These are phyloP conservation scores for Holotrichia oblita DNA, from an alignment of 1,140 invertebrate species.

Conservation along the genomic window DNA sequence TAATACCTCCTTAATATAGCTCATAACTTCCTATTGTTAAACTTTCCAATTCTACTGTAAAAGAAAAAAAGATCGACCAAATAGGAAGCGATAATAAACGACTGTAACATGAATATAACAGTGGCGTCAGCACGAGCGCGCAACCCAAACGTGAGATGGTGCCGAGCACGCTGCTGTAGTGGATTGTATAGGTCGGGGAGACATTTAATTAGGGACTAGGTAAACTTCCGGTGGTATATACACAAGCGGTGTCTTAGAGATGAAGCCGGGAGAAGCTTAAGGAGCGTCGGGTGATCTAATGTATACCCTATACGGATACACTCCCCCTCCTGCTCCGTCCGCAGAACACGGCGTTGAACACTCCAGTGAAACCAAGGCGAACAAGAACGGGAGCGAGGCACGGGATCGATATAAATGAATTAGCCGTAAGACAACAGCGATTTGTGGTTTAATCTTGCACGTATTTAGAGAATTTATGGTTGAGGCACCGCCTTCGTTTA, in stretches of 20 bases:
- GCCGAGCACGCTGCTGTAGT: not conserved
- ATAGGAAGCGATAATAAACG: not conserved
- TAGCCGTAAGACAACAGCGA: constrained; percentile 59
- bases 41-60: not conserved
- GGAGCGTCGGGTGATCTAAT: too few species aligned
- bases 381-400: constrained; percentile 32
- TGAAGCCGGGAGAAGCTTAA: not conserved
- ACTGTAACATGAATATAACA: not conserved
- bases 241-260: not conserved
- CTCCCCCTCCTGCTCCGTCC: too few species aligned
- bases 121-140: not conserved
- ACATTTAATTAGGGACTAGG: constrained; percentile 1
- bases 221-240: not conserved
- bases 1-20: not conserved
- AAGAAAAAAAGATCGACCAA: not conserved
- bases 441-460: constrained; percentile 61
- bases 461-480: constrained; percentile 59
- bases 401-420: constrained; percentile 59
- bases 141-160: not conserved
- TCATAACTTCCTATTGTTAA: not conserved
- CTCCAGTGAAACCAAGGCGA: too few species aligned
- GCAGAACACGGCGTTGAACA: too few species aligned
- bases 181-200: not conserved
- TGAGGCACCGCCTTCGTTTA: constrained; percentile 49
- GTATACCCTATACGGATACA: too few species aligned